Evolutionary conservation across 2,888 invertebrate species (phyloP), one percentile per base, ranked within the genome.

Genomic region (Acleris emargana): DNA sequence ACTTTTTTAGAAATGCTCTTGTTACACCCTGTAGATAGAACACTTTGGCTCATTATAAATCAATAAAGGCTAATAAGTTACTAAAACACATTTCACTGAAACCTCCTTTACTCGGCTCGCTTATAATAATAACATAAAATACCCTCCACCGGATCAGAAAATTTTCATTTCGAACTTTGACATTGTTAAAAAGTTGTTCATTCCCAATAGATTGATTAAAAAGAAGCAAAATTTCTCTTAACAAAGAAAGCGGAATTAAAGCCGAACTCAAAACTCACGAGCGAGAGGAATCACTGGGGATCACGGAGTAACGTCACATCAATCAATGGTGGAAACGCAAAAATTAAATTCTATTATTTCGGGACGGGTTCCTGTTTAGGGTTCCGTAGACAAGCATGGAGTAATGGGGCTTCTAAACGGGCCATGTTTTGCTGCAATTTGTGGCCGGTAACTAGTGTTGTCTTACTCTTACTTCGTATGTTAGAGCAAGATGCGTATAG

Each of bases 271-370:
- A 64, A 25, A 68, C 63, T 70, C 55, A 60, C 67, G 60, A 62
- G 68, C 67, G 67, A 71, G 64, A 64, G 67, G 62, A 68, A 69
- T 60, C 59, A 25, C 38, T 68, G 67, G 68, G 67, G 70, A 74
- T 71, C 71, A 68, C 68, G 60, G 68, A 76, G 75, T 75, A 68
- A 70, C 67, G 68, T 70, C 72, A 58, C 76, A 81, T 81, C 79
- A 76, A 79, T 81, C 81, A 80, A 76, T 75, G 75, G 76, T 74
- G 75, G 78, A 76, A 79, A 74, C 74, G 71, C 74, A 72, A 73
- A 77, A 80, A 78, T 79, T 76, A 73, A 77, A 76, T 73, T 69
- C 67, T 51, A 67, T 72, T 68, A 68, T 32, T 45, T 53, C 16
- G n/a, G 20, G 28, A 18, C 53, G 64, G 64, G 64, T 58, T 64